Base-by-base conservation (phyloP, 2,797 vertebrate species). In the Trachurus trachurus region DNA sequence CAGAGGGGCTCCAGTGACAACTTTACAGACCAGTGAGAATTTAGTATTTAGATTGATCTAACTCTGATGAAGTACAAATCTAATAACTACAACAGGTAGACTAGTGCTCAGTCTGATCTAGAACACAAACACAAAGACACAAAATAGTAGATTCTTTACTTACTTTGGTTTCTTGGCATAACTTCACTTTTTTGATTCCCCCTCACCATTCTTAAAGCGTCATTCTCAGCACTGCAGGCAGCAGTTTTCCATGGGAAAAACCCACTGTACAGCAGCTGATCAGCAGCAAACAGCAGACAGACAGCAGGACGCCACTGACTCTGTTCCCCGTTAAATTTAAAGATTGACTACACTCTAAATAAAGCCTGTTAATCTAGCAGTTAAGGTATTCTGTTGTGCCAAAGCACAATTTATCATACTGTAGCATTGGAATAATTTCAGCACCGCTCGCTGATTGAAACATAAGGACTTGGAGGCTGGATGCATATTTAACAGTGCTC, bases 341-440 rank as follows among this genome's bases (percentile, higher is more conserved):
- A 64, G 47, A 31, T 50, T 57, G 3, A 66, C 40, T 10, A 26
- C 31, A 15, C 37, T 54, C 11, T 63, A 63, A 66, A 47, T 74
- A 16, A 72, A 61, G 17, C 22, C 11, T 19, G 12, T 53, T 42
- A 15, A 50, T 67, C 45, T 58, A 3, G 4, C 12, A 11, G 13
- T 17, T 53, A 59, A 59, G 44, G 9, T 42, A 37, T 26, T 37
- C 44, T 34, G 6, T 52, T 58, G 64, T 44, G n/a, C 29, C 49
- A 71, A 56, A 66, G 29, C 42, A 63, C 56, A 70, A 52, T 16
- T 57, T 13, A 64, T 50, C 64, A 40, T 64, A n/a, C n/a, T n/a
- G n/a, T n/a, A 56, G 5, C 21, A 47, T 16, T 50, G 6, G 21
- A 56, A 60, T 42, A 6, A 66, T 16, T 2, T 37, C 44, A 17